A percentile compares a stretch with the other conserved stretches of the same genome.
These are phyloP conservation scores for Toxonevra muliebris DNA, from an alignment of 2,888 invertebrate genomes.

Conservation along the genomic window DNA sequence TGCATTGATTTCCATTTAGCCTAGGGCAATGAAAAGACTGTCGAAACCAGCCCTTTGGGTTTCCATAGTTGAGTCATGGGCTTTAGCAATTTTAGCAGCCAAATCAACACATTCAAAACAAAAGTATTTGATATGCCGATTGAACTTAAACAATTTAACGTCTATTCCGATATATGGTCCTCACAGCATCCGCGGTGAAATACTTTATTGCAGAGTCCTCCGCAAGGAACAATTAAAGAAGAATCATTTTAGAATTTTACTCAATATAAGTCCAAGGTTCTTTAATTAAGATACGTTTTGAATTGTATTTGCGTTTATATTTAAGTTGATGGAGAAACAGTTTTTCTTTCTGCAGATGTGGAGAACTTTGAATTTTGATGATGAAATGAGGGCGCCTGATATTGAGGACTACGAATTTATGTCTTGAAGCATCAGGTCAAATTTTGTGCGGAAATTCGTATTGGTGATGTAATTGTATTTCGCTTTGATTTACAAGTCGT, in stretches of 20 bases:
- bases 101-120: too few species aligned
- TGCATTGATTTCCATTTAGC: too few species aligned
- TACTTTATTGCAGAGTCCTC: too few species aligned
- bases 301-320: conserved; percentile 23
- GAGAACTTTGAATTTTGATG: conserved; percentile 28
- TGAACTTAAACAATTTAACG: too few species aligned
- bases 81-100: too few species aligned
- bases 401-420: conserved; percentile 35
- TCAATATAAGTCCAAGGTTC: conserved; percentile 37
- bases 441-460: conserved; percentile 27
- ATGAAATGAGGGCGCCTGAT: conserved; percentile 32
- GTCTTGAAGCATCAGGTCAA: conserved; percentile 24
- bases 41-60: too few species aligned
- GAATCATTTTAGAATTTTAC: conserved; percentile 38
- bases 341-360: conserved; percentile 38
- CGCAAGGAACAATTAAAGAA: too few species aligned
- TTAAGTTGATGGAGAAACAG: conserved; percentile 21
- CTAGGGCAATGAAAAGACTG: too few species aligned
- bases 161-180: too few species aligned
- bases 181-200: too few species aligned
- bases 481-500: conserved; percentile 35
- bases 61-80: too few species aligned
- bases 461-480: conserved; percentile 29
- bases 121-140: too few species aligned
- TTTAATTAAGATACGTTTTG: conserved; percentile 17